These are phyloP conservation scores for Plebejus argus DNA, from an alignment of 2,888 invertebrate species.

Conservation along the genomic window DNA sequence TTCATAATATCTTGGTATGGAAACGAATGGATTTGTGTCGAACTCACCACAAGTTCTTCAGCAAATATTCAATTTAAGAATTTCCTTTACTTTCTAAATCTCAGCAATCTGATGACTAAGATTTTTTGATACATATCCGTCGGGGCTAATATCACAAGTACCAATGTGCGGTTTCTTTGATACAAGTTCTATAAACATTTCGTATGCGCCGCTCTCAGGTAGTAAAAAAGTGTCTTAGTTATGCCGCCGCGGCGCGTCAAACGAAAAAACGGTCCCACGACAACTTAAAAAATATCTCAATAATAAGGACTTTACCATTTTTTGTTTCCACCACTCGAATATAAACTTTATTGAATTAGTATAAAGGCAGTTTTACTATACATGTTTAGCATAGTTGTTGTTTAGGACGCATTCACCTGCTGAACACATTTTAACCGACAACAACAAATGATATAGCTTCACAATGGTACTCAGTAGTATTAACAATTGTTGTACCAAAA, in stretches of 20 bases:
- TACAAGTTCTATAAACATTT: slow-evolving; percentile 66
- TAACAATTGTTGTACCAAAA: slow-evolving; percentile 11
- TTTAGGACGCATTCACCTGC: background rate
- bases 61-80: background rate
- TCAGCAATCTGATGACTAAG: background rate
- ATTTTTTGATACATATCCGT: background rate
- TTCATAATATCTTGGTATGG: too few relatives aligned
- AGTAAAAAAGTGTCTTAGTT: slow-evolving; percentile 67
- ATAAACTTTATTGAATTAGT: background rate
- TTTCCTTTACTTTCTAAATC: background rate
- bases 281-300: slow-evolving; percentile 68
- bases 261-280: slow-evolving; percentile 65
- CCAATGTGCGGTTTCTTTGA: slow-evolving; percentile 59
- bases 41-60: background rate
- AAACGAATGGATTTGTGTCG: too few relatives aligned
- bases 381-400: background rate
- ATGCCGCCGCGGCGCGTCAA: slow-evolving; percentile 64
- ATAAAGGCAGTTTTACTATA: too few relatives aligned
- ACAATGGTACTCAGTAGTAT: background rate
- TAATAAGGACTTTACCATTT: slow-evolving; percentile 36
- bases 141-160: background rate
- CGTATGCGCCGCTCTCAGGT: slow-evolving; percentile 61
- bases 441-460: background rate
- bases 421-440: slow-evolving; percentile 1
- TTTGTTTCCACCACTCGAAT: background rate